Evolutionary conservation across 2,113 vertebrate species (phyloP).

Genomic region (Colaptes auratus): DNA sequence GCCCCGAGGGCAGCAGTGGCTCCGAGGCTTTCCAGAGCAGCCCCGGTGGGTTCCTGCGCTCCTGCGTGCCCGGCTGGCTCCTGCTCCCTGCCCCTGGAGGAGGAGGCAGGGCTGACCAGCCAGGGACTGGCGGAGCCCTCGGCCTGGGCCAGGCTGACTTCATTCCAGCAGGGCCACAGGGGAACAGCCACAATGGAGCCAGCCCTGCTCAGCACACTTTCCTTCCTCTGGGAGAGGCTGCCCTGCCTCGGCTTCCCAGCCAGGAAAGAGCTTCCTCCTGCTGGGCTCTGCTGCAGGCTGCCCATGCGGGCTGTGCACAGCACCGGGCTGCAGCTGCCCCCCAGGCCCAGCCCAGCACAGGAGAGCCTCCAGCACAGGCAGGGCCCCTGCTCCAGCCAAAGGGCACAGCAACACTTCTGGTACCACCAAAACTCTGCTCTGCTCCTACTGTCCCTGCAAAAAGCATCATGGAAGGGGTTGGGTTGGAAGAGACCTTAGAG

Average conservation of each 20-base stretch:
- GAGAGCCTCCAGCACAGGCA: accelerated
- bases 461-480: not conserved
- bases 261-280: not conserved
- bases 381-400: not conserved
- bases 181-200: not conserved
- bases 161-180: not conserved
- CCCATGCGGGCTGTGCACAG: accelerated
- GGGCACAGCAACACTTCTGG: accelerated
- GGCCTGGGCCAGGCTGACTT: not conserved
- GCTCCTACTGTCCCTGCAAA: not conserved
- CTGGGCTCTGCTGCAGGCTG: not conserved
- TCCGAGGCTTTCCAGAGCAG: not conserved
- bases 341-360: not conserved
- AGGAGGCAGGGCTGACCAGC: not conserved
- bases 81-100: not conserved
- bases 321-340: not conserved
- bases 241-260: not conserved
- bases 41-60: not conserved
- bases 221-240: not conserved
- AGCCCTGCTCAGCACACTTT: not conserved
- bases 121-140: not conserved
- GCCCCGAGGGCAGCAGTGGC: not conserved
- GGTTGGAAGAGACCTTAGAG: too few species aligned
- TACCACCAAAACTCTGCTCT: not conserved
- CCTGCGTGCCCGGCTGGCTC: slow-evolving; percentile 4